Percentiles rank a stretch among this genome's conserved stretches.
Conservation (phyloP, 1,140 invertebrate genomes). For the Tenebrio molitor region DNA sequence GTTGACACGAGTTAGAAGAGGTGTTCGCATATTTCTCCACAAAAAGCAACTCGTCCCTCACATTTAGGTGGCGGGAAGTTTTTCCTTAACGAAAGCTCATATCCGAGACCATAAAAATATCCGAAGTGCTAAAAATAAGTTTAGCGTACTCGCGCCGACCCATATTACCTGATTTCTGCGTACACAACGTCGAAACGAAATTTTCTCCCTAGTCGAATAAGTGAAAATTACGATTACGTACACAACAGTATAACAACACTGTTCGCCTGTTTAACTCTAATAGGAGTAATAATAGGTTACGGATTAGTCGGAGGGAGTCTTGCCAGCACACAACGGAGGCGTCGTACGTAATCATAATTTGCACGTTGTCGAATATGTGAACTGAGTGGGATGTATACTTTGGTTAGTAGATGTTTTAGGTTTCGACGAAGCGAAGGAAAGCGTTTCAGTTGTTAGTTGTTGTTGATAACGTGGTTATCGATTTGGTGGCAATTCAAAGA, state of each 20-base stretch:
- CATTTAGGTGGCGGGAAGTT: conserved; percentile 2
- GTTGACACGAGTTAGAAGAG: conserved; percentile 19
- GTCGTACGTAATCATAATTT: conserved; percentile 30
- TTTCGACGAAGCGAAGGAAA: background rate
- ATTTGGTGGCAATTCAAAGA: background rate
- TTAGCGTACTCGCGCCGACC: background rate
- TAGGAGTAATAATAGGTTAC: background rate
- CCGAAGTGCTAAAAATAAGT: background rate
- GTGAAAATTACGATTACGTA: conserved; percentile 4
- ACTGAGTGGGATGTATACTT: background rate
- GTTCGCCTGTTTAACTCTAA: no score
- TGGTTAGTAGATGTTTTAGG: conserved; percentile 18
- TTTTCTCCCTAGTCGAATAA: background rate
- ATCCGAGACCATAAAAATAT: background rate
- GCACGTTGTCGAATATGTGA: background rate
- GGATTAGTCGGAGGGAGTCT: background rate
- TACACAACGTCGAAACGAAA: background rate
- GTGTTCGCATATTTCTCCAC: background rate
- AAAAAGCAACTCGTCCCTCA: conserved; percentile 9
- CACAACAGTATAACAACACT: no score
- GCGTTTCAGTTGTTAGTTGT: background rate
- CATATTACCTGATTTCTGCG: conserved; percentile 25
- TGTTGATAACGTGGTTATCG: background rate
- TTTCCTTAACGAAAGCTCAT: conserved; percentile 6
- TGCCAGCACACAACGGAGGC: background rate